Percentiles rank a stretch among this genome's conserved stretches.
These are phyloP conservation scores for Muscicapa adusta DNA, from an alignment of 2,113 vertebrate genomes.

Conservation along the genomic window DNA sequence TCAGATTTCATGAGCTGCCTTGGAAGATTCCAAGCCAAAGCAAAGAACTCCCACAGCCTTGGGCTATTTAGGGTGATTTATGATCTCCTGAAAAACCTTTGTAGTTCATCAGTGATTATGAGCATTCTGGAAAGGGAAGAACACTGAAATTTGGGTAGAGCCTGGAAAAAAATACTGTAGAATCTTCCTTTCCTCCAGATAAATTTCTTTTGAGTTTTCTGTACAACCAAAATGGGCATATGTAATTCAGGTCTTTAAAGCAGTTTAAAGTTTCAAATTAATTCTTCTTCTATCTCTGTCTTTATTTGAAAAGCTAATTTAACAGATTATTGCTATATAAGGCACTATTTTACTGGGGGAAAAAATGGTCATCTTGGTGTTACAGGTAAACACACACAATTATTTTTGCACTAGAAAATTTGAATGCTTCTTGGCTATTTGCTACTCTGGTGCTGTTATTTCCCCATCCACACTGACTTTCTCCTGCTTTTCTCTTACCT, in stretches of 20 bases:
- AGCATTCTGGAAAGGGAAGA: neutral
- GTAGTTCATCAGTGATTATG: neutral
- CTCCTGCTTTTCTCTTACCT: neutral
- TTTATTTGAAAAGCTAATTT: neutral
- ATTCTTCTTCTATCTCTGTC: neutral
- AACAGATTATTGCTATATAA: neutral
- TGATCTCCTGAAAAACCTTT: neutral
- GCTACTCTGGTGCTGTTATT: neutral
- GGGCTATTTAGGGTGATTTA: neutral
- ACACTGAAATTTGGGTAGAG: neutral
- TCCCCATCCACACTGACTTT: neutral
- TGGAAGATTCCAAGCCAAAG: neutral
- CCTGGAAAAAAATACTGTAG: neutral
- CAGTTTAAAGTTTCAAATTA: neutral
- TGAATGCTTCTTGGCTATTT: neutral
- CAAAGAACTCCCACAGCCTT: neutral
- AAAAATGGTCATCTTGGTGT: neutral
- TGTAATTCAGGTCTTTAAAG: neutral
- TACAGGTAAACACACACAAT: neutral
- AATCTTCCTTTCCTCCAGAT: neutral
- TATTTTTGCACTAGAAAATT: neutral
- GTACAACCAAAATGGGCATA: neutral
- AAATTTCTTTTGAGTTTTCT: neutral
- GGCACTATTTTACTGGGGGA: neutral
- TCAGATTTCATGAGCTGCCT: neutral